Evolutionary conservation across 1,140 invertebrate species (phyloP), one percentile per base, ranked within the genome.

Genomic region (Drosophila rhopaloa): DNA sequence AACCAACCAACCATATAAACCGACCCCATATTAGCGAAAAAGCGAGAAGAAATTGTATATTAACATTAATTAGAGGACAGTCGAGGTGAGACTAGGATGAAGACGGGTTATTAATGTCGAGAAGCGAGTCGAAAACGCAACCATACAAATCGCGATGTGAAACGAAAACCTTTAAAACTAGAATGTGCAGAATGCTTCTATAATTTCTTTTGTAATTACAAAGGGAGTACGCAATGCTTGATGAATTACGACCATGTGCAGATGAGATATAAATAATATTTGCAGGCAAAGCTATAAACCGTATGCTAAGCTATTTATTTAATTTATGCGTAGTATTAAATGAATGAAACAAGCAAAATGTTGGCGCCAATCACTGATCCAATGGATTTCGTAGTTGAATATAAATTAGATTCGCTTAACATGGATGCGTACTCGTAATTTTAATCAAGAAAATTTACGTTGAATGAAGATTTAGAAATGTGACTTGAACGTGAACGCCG

Each of bases 241-340:
- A 77, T 59, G 32, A 43, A 60, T 47, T 61, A 55, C 32, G 32
- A 58, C 43, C 56, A 71, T 41, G 62, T 60, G 53, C 57, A 76
- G 76, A 85, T 81, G 74, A 81, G 61, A 79, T 82, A 88, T 82
- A 79, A 70, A 74, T 78, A 74, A 77, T 77, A 57, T 76, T 59
- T 78, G 67, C 78, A 80, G 78, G 70, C 79, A 76, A 76, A 86
- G 83, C 79, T 85, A 88, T 75, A 79, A 79, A 65, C 61, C 79
- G 79, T 88, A 86, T 65, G 83, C 83, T 86, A 86, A 86, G 84
- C 84, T 88, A 88, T 88, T 88, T 88, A 88, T 88, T 88, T 88
- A 77, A 88, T 89, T 88, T 88, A 88, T 88, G 83, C 76, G 51
- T 88, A 88, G 83, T 88, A 88, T 88, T 89, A 88, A 86, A 76